Evolutionary conservation across 2,888 invertebrate genomes (phyloP).

Genomic region (Nomada hirtipes): DNA sequence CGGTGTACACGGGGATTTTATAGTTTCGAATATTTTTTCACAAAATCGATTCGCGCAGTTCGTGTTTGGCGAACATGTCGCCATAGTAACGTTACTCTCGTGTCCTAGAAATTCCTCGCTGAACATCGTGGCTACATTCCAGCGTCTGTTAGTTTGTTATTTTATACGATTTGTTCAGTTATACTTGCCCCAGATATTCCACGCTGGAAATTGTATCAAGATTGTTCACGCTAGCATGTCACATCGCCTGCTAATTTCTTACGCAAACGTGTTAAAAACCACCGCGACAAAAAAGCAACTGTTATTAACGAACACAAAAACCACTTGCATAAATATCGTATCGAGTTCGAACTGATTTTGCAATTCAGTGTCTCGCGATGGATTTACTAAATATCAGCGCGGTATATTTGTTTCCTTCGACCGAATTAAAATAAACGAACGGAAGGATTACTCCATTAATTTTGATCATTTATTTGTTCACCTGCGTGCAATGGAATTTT

Average conservation of each 20-base stretch:
- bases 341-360: background rate
- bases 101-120: constrained; percentile 68
- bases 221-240: constrained; percentile 8
- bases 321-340: background rate
- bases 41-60: constrained; percentile 2
- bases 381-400: background rate
- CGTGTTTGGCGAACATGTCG: constrained; percentile 62
- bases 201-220: constrained; percentile 31
- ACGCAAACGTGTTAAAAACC: background rate
- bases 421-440: background rate
- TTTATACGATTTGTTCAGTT: constrained; percentile 10
- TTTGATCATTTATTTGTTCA: background rate
- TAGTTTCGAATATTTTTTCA: constrained; percentile 16
- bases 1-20: background rate
- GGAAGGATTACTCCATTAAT: background rate
- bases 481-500: background rate
- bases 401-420: background rate
- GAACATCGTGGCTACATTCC: constrained; percentile 33
- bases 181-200: constrained; percentile 60
- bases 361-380: background rate
- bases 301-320: background rate
- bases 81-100: constrained; percentile 60
- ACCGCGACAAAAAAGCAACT: background rate
- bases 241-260: constrained; percentile 4
- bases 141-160: constrained; percentile 41